These are phyloP conservation scores for Stigmatopora argus DNA, from an alignment of 2,113 vertebrate genomes.

Conservation along the genomic window DNA sequence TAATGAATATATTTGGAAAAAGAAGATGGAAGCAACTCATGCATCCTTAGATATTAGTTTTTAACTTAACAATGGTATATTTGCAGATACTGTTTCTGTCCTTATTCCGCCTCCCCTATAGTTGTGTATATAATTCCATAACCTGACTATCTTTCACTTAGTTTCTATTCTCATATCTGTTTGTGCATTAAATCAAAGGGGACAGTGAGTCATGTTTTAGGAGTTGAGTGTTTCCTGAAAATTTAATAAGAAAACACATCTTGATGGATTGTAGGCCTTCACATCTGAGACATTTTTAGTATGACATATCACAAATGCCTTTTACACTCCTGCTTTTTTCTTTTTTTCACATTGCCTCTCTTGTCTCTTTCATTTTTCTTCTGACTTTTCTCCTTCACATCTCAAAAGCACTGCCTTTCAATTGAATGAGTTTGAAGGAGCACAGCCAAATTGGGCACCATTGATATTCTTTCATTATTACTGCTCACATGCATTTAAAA, in stretches of 20 bases:
- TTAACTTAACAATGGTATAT: neutral
- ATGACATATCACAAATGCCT: constrained; percentile 76
- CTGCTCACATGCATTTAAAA: constrained; percentile 76
- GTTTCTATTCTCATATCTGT: constrained; percentile 65
- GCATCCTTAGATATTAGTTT: neutral
- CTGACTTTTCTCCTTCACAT: constrained; percentile 46
- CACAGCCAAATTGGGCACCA: constrained; percentile 62
- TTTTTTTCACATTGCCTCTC: constrained; percentile 25
- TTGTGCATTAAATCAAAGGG: constrained; percentile 72
- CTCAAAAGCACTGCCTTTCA: constrained; percentile 71
- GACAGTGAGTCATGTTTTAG: constrained; percentile 67
- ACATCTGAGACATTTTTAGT: constrained; percentile 73
- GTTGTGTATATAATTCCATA: constrained; percentile 43
- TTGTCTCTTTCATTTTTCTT: constrained; percentile 22
- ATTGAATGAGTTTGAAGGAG: constrained; percentile 73
- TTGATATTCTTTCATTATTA: constrained; percentile 69
- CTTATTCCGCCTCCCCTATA: neutral
- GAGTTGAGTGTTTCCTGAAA: constrained; percentile 73
- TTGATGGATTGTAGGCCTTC: constrained; percentile 78
- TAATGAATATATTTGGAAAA: neutral
- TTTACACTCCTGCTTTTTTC: constrained; percentile 52
- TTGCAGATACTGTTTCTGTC: neutral
- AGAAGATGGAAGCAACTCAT: neutral
- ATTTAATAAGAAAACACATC: constrained; percentile 79
- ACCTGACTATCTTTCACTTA: constrained; percentile 47